Conservation (phyloP, 2,797 vertebrate species). For the Kryptolebias ocellatus region DNA sequence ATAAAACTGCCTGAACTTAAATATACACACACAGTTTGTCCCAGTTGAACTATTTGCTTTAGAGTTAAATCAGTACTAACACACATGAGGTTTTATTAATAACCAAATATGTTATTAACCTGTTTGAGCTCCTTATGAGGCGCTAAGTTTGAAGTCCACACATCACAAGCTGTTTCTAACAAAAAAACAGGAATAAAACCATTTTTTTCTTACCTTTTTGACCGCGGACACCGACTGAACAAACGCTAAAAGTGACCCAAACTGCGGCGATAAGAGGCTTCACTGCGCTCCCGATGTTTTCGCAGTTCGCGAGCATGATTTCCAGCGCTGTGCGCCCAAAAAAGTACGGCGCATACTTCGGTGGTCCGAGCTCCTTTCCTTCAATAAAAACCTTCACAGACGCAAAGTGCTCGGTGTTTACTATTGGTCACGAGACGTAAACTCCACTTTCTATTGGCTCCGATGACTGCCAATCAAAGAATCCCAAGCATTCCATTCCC, state of each 20-base stretch:
- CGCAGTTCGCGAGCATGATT: constrained; percentile 73
- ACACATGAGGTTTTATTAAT: background rate
- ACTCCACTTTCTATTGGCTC: constrained; percentile 67
- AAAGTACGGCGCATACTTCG: constrained; percentile 55
- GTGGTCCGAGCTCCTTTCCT: constrained; percentile 18
- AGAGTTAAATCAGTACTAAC: background rate
- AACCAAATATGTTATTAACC: background rate
- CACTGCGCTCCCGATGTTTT: constrained; percentile 58
- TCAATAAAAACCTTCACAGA: constrained; percentile 38
- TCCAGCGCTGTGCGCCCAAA: constrained; percentile 22
- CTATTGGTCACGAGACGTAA: constrained; percentile 58
- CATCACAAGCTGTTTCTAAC: constrained; percentile 18
- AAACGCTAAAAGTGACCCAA: constrained; percentile 65
- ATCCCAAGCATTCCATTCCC: constrained; percentile 58
- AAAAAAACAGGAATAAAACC: background rate
- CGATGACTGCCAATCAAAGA: constrained; percentile 53
- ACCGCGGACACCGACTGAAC: constrained; percentile 51
- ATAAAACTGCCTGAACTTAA: no score
- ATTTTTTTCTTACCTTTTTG: constrained; percentile 79
- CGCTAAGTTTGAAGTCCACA: background rate
- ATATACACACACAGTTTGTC: no score
- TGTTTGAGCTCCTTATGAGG: background rate
- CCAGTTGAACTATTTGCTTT: background rate
- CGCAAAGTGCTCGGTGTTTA: constrained; percentile 38
- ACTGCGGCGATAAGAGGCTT: constrained; percentile 49